Base-by-base conservation (phyloP, 2,113 vertebrate genomes). In the Zapornia atra region DNA sequence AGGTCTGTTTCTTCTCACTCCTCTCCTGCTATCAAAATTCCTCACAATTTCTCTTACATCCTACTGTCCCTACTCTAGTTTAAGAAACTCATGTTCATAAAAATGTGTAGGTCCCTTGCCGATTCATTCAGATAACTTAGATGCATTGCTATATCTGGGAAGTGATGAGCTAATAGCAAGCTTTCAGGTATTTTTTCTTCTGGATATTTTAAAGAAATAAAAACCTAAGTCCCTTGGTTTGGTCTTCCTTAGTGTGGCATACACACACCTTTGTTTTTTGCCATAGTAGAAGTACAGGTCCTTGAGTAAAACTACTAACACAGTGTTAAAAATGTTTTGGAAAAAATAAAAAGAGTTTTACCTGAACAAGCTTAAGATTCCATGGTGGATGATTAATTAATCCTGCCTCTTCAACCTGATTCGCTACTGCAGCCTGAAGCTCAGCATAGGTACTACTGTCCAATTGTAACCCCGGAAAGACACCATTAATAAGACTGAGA, bases 341-440 rank as follows among this genome's bases (percentile, higher is more conserved):
- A 40, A 90, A 83, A 51, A n/a, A n/a, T n/a, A n/a, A n/a, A 51
- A 71, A 57, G 48, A 6, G 24, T 33, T 95, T 80, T 95, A 98
- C 98, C 98, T 98, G 98, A 51, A 98, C 92, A 54, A 98, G 98
- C 64, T 98, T 98, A 84, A 98, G 98, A 86, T 98, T 98, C 98
- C 98, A 98, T 16, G 98, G 98, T 40, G 98, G 98, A 73, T 98
- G 98, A 82, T 98, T 98, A 85, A 98, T 93, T 91, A 98, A 15
- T 33, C 98, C 98, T 87, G 97, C 97, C 20, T 96, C 68, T 50
- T 97, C 96, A 68, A 98, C 96, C 82, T 98, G 98, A 82, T 97
- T 97, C 44, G 92, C 40, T 61, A 98, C 97, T 15, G 98, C 98
- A 29, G 72, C 46, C 65, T 98, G 98, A 59, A 98, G 94, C 5